Evolutionary conservation across 2,113 vertebrate species (phyloP).

Genomic region (Centropus unirufus): DNA sequence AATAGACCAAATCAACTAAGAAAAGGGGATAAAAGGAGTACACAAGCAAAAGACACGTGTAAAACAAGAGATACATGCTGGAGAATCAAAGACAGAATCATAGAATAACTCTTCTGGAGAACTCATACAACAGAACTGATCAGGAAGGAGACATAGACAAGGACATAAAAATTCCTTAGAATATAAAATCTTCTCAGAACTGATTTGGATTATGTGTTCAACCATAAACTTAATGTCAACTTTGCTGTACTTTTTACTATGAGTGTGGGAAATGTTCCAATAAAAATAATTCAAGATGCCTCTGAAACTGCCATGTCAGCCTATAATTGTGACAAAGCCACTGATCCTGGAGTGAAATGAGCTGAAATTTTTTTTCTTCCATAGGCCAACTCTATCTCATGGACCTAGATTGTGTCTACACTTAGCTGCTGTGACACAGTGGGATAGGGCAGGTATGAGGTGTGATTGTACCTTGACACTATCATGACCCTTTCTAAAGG

Average conservation of each 20-base stretch:
- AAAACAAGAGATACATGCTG: background rate
- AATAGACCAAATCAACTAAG: background rate
- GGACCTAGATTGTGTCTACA: background rate
- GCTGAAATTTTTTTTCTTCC: background rate
- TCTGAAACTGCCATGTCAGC: background rate
- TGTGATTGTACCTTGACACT: background rate
- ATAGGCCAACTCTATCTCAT: background rate
- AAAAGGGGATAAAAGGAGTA: background rate
- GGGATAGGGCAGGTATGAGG: background rate
- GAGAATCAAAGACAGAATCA: background rate
- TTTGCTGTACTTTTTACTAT: background rate
- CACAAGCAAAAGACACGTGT: background rate
- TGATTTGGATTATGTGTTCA: background rate
- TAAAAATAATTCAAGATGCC: background rate
- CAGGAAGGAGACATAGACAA: background rate
- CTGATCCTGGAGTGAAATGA: background rate
- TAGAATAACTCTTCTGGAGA: background rate
- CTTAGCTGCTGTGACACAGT: rapidly evolving
- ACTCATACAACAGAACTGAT: background rate
- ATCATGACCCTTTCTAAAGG: background rate
- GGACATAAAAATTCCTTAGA: background rate
- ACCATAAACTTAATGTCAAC: background rate
- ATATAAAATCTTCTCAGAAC: background rate
- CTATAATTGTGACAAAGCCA: background rate
- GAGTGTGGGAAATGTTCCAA: background rate